Conservation (phyloP, 2,888 invertebrate species). For the Drosophila neutralis region DNA sequence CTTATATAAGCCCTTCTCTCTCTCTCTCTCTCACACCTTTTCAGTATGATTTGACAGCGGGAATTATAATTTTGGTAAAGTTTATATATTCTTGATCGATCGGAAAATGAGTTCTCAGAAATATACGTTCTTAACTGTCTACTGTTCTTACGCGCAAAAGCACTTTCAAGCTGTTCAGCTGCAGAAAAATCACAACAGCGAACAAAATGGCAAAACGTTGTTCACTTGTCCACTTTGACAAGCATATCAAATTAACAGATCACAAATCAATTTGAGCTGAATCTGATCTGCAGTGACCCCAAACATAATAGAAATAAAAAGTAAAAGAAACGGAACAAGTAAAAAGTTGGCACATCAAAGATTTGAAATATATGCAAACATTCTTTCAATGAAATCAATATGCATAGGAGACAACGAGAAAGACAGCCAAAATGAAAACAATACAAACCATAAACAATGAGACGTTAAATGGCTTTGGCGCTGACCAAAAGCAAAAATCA, state of each 20-base stretch:
- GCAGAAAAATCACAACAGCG: neutral
- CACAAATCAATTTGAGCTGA: constrained; percentile 3
- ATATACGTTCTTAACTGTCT: neutral
- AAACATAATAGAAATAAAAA: neutral
- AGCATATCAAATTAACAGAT: constrained; percentile 13
- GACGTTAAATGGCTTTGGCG: constrained; percentile 44
- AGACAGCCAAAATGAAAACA: constrained; percentile 21
- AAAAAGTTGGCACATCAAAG: constrained; percentile 15
- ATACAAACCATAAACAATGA: constrained; percentile 51
- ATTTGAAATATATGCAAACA: constrained; percentile 24
- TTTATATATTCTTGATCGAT: too few species aligned
- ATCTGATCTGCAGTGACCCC: constrained; percentile 15
- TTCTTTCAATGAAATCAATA: constrained; percentile 66
- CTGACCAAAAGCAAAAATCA: constrained; percentile 38
- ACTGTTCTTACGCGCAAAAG: neutral
- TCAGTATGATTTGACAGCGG: neutral
- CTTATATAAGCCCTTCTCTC: neutral
- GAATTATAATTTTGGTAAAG: too few species aligned
- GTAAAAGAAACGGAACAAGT: constrained; percentile 14
- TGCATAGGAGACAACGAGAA: constrained; percentile 39
- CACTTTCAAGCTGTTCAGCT: neutral
- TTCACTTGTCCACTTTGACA: constrained; percentile 12
- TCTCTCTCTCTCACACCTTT: neutral
- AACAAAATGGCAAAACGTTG: neutral
- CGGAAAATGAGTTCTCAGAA: too few species aligned